phyloP scores from a whole-genome alignment of 2,888 invertebrate genomes.

The Pardosa pseudoannulata region DNA sequence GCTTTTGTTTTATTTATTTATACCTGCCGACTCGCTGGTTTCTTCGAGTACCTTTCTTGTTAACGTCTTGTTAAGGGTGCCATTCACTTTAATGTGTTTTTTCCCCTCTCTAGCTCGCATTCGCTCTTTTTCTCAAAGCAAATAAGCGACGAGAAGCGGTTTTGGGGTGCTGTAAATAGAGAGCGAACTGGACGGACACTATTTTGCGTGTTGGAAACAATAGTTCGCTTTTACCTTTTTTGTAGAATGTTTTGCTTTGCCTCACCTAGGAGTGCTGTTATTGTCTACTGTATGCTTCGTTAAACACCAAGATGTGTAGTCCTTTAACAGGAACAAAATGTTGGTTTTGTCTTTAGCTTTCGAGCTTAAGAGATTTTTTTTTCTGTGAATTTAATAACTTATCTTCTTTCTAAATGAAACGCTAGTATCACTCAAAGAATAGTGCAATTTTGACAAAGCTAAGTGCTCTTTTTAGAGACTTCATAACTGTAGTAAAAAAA shows the following conservation, averaged over 20 bases:
- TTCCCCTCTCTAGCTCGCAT: background rate
- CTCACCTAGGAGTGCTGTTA: background rate
- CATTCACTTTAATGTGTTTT: slow-evolving; percentile 11
- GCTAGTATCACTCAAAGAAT: too few species aligned
- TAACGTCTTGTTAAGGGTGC: slow-evolving; percentile 43
- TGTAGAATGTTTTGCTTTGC: background rate
- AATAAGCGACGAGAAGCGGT: background rate
- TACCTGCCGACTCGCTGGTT: background rate
- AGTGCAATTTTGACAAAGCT: too few species aligned
- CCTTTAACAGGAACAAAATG: too few species aligned
- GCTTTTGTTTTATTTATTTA: background rate
- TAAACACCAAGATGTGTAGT: background rate
- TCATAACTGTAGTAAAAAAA: too few species aligned
- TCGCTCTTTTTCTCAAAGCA: background rate
- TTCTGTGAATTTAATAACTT: too few species aligned
- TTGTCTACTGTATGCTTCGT: background rate
- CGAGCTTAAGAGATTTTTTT: too few species aligned
- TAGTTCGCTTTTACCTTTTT: background rate
- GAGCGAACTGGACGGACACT: background rate
- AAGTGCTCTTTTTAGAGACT: too few species aligned
- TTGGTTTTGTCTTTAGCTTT: too few species aligned
- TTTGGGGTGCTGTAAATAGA: background rate
- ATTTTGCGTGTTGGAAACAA: background rate
- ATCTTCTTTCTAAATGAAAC: too few species aligned
- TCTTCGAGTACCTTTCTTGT: background rate